These are phyloP conservation scores for Nothoprocta pentlandii DNA, from an alignment of 2,113 vertebrate species.

Conservation along the genomic window DNA sequence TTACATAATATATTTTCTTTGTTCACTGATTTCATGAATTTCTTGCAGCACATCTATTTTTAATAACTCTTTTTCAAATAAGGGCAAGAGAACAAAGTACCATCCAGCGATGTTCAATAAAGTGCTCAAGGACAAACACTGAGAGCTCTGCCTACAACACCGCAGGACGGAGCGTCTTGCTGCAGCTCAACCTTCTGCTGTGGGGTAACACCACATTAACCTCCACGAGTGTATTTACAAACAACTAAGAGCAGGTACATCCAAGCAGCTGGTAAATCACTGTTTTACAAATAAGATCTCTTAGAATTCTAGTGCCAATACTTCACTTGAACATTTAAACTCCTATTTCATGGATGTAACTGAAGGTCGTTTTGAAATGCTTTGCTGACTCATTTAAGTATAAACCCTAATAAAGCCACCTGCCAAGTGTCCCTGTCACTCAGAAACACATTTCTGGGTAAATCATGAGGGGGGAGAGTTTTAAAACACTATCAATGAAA, in stretches of 20 bases:
- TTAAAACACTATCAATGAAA: neutral
- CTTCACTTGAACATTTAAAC: constrained; percentile 4
- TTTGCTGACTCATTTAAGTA: constrained; percentile 4
- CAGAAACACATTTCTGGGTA: neutral
- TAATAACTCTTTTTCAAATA: constrained; percentile 20
- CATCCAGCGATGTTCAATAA: neutral
- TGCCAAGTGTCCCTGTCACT: neutral
- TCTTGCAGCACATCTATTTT: constrained; percentile 24
- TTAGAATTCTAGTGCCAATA: neutral
- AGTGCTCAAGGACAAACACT: neutral
- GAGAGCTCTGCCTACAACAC: neutral
- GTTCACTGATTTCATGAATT: neutral
- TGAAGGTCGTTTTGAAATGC: neutral
- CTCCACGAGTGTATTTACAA: neutral
- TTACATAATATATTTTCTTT: constrained; percentile 18
- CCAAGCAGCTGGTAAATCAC: constrained; percentile 1
- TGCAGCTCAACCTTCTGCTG: neutral
- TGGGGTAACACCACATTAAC: neutral
- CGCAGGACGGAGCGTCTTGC: neutral
- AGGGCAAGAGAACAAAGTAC: neutral
- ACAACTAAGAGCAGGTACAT: neutral
- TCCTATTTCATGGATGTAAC: neutral
- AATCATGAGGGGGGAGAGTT: neutral
- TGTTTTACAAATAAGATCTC: neutral
- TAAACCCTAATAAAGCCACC: constrained; percentile 26